Evolutionary conservation across 2,113 vertebrate genomes (phyloP), one percentile per base, ranked within the genome.

Genomic region (Gorilla gorilla): DNA sequence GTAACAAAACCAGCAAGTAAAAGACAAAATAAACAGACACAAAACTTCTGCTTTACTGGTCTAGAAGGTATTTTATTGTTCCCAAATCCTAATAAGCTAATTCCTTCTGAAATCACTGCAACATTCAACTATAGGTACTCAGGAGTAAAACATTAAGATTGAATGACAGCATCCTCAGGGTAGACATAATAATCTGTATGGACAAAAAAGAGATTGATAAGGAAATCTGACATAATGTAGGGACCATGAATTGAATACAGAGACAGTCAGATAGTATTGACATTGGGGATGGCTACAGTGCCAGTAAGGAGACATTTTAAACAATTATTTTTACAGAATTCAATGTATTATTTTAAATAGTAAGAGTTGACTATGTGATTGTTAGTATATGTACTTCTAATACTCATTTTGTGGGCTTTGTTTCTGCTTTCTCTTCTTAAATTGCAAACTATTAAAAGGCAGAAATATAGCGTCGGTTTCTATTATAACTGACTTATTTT

Each of bases 21-120:
- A 95, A 85, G 25, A 86, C 18, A 68, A 73, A 80, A 55, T 2
- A 68, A 78, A 61, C 16, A 80, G 13, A 84, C 16, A 68, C 8
- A 94, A 43, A 59, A 57, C 16, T 30, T 84, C 35, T 68, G n/a
- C 45, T 45, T 73, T 43, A n/a, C 6, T 52, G 79, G 30, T 82
- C 32, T 79, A 32, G 52, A 80, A 40, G 50, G 1, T 40, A n/a
- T 94, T 91, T 89, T 48, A 55, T 38, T 82, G 17, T 11, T 32
- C 66, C 27, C 48, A 78, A 78, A 86, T 1, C 57, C 35, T 82
- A 89, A 68, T 18, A 35, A 93, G 38, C 68, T 57, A 85, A 78
- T 91, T 89, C 89, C 38, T 96, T 68, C 52, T 92, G 6, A 96
- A 96, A 92, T 73, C 82, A 89, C 38, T 85, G 35, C 27, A 94